phyloP scores from a whole-genome alignment of 2,113 vertebrate species.

The Pygoscelis antarcticus region DNA sequence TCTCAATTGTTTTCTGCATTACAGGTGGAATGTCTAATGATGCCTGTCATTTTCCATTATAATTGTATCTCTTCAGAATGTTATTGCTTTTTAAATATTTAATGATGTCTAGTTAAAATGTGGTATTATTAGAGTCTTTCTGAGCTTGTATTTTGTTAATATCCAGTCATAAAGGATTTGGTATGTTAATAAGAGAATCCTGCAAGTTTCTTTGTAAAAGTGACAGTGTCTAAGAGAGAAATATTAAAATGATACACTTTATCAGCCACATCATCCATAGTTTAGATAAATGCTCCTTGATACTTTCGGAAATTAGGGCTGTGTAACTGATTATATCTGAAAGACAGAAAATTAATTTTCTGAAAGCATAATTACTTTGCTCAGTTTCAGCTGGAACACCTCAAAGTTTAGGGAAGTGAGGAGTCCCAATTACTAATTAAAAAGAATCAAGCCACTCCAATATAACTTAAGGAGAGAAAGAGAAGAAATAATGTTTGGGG shows the following conservation, averaged over 20 bases:
- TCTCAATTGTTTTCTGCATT: neutral
- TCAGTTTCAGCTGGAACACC: neutral
- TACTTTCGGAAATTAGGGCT: neutral
- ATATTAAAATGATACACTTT: neutral
- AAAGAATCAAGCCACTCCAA: neutral
- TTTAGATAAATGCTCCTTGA: neutral
- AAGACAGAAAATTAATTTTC: neutral
- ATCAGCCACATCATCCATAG: neutral
- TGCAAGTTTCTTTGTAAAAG: neutral
- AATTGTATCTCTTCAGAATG: neutral
- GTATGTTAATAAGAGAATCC: neutral
- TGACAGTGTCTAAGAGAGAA: neutral
- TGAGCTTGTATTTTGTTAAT: neutral
- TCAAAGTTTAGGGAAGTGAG: neutral
- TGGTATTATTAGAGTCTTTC: neutral
- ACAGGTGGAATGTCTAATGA: neutral
- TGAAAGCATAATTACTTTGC: neutral
- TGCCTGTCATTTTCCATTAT: neutral
- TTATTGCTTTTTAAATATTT: constrained; percentile 34
- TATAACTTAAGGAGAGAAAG: neutral
- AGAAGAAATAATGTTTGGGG: neutral
- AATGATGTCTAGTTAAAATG: neutral
- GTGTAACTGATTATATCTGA: neutral
- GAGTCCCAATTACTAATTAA: neutral
- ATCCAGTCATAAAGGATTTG: neutral